phyloP scores from a whole-genome alignment of 2,888 invertebrate genomes.

The Xanthorhoe designata region DNA sequence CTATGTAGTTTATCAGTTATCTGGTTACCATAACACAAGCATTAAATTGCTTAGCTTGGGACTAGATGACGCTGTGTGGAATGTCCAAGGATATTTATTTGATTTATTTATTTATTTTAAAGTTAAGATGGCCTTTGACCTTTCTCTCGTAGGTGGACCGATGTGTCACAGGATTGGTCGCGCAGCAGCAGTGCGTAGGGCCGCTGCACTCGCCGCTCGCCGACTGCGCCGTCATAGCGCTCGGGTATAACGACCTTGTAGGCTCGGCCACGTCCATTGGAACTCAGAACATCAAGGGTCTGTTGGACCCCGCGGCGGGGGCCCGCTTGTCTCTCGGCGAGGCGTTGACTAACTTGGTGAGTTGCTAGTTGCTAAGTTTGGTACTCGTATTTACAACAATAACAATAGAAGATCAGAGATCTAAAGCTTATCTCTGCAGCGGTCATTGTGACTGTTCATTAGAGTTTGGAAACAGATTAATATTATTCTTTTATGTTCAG shows the following conservation, averaged over 20 bases:
- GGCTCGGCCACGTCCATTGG: conserved; percentile 98
- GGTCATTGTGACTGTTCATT: no score
- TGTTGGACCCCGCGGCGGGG: conserved; percentile 93
- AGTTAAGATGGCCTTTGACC: no score
- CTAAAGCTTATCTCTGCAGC: no score
- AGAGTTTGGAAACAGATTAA: no score
- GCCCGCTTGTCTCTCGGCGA: conserved; percentile 98
- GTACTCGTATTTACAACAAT: not conserved
- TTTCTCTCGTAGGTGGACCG: conserved; percentile 90
- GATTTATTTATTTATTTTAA: not conserved
- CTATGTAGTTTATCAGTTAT: no score
- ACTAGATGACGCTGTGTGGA: no score
- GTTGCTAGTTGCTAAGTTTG: conserved; percentile 49
- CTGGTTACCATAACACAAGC: no score
- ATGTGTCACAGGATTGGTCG: conserved; percentile 97
- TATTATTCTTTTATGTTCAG: no score
- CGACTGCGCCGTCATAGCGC: conserved; percentile 95
- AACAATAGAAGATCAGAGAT: no score
- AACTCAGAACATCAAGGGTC: conserved; percentile 97
- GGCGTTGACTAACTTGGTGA: conserved; percentile 96
- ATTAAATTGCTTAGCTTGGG: no score
- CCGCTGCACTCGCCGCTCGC: conserved; percentile 98
- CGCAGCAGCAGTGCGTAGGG: conserved; percentile 99
- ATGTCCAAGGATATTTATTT: no score
- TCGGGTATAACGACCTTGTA: conserved; percentile 92